A percentile compares a stretch with the other conserved stretches of the same genome.
Conservation (phyloP, 1,140 invertebrate genomes). For the Ptiloglossa arizonensis region DNA sequence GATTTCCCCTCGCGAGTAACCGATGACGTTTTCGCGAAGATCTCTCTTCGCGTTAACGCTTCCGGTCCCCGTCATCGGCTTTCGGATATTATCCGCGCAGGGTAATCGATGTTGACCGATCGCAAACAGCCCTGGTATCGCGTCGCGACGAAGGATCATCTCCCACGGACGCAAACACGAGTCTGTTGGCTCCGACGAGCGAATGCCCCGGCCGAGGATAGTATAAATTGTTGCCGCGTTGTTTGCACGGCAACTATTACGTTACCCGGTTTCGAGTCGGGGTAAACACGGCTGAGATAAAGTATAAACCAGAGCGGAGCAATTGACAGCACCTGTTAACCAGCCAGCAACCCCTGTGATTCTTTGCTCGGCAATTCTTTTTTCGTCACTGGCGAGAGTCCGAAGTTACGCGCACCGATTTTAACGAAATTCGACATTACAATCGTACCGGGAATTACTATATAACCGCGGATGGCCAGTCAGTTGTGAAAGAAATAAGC, state of each 20-base stretch:
- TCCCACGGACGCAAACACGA: conserved; percentile 41
- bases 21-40: conserved; percentile 24
- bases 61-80: background rate
- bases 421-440: no score
- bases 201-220: conserved; percentile 13
- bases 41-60: conserved; percentile 31
- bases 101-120: conserved; percentile 63
- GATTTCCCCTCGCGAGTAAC: conserved; percentile 23
- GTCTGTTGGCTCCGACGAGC: conserved; percentile 1
- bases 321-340: background rate
- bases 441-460: no score
- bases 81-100: conserved; percentile 34
- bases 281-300: background rate
- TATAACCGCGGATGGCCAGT: no score
- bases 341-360: no score
- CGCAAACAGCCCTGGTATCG: conserved; percentile 59
- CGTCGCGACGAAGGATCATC: conserved; percentile 37
- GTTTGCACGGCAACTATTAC: background rate
- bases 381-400: no score
- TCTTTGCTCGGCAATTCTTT: no score
- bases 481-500: no score
- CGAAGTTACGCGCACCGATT: no score
- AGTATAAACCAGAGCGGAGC: background rate
- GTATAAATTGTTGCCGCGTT: conserved; percentile 12
- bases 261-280: background rate